phyloP scores from a whole-genome alignment of 2,888 invertebrate species.

The Ischnura elegans region DNA sequence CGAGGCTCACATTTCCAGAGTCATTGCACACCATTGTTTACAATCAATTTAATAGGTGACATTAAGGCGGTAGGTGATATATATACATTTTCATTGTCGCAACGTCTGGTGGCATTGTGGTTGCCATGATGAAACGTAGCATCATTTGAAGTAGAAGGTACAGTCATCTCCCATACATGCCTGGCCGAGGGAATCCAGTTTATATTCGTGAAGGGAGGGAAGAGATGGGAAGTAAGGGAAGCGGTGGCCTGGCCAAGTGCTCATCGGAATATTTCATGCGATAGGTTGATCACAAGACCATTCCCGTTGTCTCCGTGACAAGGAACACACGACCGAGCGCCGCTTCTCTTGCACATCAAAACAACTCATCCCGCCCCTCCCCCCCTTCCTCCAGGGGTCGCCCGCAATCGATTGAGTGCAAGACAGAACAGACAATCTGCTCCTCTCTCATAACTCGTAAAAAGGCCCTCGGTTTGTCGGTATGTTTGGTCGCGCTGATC shows the following conservation, averaged over 20 bases:
- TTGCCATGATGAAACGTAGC: too few relatives aligned
- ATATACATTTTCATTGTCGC: too few relatives aligned
- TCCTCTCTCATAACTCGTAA: not conserved
- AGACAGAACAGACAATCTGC: too few relatives aligned
- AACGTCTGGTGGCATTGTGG: too few relatives aligned
- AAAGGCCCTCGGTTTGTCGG: not conserved
- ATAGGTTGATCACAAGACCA: not conserved
- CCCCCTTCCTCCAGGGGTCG: not conserved
- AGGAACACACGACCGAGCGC: not conserved
- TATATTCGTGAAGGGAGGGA: conserved; percentile 8
- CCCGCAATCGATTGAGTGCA: not conserved
- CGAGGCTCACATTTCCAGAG: too few relatives aligned
- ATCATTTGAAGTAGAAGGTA: too few relatives aligned
- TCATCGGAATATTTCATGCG: conserved; percentile 30
- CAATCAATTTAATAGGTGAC: too few relatives aligned
- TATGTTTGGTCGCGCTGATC: not conserved
- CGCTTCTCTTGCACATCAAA: conserved; percentile 9
- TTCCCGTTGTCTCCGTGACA: conserved; percentile 19
- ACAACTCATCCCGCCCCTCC: conserved; percentile 32
- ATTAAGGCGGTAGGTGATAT: too few relatives aligned
- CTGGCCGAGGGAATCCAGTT: too few relatives aligned
- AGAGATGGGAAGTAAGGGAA: not conserved
- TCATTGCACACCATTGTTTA: too few relatives aligned
- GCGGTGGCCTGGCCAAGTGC: conserved; percentile 19
- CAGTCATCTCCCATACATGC: too few relatives aligned